Conservation (phyloP, 2,113 vertebrate species). For the Neogale vison region DNA sequence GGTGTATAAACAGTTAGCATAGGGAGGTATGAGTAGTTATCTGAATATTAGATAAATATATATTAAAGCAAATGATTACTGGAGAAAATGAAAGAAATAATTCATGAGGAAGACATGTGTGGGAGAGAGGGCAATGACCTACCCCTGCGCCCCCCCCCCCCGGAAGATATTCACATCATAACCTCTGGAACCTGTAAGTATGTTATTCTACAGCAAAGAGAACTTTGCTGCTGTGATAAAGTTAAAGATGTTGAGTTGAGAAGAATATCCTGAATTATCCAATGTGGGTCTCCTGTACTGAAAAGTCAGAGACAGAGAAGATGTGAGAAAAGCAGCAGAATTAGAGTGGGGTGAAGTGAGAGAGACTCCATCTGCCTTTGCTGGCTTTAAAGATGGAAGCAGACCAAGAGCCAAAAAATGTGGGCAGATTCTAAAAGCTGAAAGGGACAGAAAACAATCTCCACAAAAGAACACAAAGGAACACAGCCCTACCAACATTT, state of each 20-base stretch:
- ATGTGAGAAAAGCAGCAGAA: neutral
- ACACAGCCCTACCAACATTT: neutral
- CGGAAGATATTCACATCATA: neutral
- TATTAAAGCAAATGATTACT: neutral
- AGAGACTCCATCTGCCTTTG: neutral
- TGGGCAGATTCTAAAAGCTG: neutral
- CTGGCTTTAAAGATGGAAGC: neutral
- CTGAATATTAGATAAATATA: neutral
- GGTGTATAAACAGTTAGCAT: neutral
- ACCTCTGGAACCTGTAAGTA: neutral
- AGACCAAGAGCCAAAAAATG: neutral
- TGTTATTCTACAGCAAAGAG: neutral
- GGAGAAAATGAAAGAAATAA: neutral
- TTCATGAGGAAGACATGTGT: neutral
- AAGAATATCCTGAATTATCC: neutral
- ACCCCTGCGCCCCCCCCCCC: too few relatives aligned
- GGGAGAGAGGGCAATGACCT: neutral
- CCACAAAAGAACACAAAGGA: neutral
- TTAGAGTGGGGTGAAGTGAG: neutral
- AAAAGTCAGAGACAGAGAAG: neutral
- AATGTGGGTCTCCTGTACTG: neutral
- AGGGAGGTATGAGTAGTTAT: neutral
- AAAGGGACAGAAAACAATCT: neutral
- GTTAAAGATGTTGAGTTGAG: neutral
- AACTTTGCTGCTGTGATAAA: neutral